phyloP scores from a whole-genome alignment of 2,113 vertebrate genomes.

The Poeciliopsis prolifica region DNA sequence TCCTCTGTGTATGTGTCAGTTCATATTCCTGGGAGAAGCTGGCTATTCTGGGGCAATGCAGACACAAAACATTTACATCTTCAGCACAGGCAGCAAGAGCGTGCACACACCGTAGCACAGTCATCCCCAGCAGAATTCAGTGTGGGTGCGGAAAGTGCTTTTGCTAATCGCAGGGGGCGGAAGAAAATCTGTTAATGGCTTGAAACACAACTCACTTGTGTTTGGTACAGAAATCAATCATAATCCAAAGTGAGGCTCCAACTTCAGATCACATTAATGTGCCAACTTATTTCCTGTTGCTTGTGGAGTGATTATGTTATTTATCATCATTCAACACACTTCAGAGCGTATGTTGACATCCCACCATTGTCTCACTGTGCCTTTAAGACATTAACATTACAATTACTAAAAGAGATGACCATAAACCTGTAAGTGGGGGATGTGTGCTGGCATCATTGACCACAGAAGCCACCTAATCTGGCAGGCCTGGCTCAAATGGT shows the following conservation, averaged over 20 bases:
- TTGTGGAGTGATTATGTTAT: slow-evolving; percentile 22
- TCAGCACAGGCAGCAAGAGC: slow-evolving; percentile 53
- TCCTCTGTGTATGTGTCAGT: slow-evolving; percentile 37
- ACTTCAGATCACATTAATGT: slow-evolving; percentile 38
- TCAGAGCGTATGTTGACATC: slow-evolving; percentile 19
- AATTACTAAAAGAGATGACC: slow-evolving; percentile 5
- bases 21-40: slow-evolving; percentile 68
- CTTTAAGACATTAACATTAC: slow-evolving; percentile 21
- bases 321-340: slow-evolving; percentile 30
- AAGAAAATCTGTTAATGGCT: slow-evolving; percentile 47
- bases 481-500: slow-evolving; percentile 47
- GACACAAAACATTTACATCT: slow-evolving; percentile 67
- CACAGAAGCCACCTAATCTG: slow-evolving; percentile 33
- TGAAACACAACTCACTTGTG: slow-evolving; percentile 41
- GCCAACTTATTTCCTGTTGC: slow-evolving; percentile 49
- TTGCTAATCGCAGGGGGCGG: slow-evolving; percentile 33
- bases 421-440: slow-evolving; percentile 27
- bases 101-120: slow-evolving; percentile 47
- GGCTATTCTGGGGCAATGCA: slow-evolving; percentile 66
- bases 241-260: slow-evolving; percentile 43
- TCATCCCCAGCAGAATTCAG: slow-evolving; percentile 37
- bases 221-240: slow-evolving; percentile 58
- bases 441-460: slow-evolving; percentile 35
- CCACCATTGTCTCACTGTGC: slow-evolving; percentile 6
- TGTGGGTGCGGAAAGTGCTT: slow-evolving; percentile 46